These are phyloP conservation scores for Psilanteris sp. DNA, from an alignment of 1,140 invertebrate species.

Conservation along the genomic window DNA sequence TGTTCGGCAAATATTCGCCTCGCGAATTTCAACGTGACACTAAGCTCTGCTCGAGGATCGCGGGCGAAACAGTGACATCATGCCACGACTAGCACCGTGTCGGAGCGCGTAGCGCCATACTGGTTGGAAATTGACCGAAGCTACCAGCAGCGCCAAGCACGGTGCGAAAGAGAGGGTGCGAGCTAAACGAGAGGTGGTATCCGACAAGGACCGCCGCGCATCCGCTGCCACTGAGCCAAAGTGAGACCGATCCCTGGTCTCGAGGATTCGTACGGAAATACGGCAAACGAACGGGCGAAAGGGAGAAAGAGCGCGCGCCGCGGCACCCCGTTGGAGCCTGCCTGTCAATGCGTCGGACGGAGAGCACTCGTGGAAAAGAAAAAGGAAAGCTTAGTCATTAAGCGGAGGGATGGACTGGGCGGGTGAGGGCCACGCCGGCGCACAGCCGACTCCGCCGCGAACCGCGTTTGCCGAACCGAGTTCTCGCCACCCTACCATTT, in stretches of 20 bases:
- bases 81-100: constrained; percentile 65
- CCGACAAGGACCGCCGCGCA: constrained; percentile 33
- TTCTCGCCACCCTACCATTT: constrained; percentile 16
- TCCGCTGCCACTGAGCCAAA: constrained; percentile 18
- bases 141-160: constrained; percentile 70
- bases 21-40: constrained; percentile 4
- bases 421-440: constrained; percentile 40
- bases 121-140: constrained; percentile 77
- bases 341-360: not conserved
- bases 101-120: constrained; percentile 78
- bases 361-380: constrained; percentile 27
- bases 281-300: constrained; percentile 20
- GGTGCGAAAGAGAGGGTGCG: constrained; percentile 59
- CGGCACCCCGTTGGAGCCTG: not conserved
- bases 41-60: not conserved
- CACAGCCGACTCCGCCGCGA: not conserved
- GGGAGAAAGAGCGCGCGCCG: constrained; percentile 4
- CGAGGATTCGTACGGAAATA: constrained; percentile 45
- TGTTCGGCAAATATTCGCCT: not conserved
- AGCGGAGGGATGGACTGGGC: constrained; percentile 13
- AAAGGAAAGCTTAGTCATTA: constrained; percentile 34
- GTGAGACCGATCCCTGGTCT: constrained; percentile 38
- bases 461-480: constrained; percentile 25
- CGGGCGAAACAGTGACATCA: constrained; percentile 3
- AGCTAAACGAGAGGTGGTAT: constrained; percentile 34